These are phyloP conservation scores for Columba janthina DNA, from an alignment of 2,113 vertebrate species.

Conservation along the genomic window DNA sequence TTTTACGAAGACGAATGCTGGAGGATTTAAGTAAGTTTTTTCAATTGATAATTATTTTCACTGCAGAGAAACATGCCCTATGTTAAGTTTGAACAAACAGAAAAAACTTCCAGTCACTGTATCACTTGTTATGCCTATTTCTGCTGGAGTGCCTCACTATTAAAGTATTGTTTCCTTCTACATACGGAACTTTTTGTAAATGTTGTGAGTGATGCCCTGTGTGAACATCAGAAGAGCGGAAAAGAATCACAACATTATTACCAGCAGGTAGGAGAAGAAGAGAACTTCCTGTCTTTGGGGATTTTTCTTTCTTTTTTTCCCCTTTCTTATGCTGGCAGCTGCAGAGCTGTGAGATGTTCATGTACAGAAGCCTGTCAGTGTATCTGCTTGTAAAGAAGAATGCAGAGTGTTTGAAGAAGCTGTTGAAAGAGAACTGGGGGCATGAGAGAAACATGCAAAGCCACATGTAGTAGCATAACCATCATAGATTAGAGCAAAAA, in stretches of 20 bases:
- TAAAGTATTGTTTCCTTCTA: not conserved
- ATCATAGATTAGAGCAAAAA: not conserved
- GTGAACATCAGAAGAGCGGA: not conserved
- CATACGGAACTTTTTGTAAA: not conserved
- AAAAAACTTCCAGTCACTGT: not conserved
- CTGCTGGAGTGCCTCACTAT: rapidly evolving
- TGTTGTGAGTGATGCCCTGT: not conserved
- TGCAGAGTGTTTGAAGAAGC: not conserved
- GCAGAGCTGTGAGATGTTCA: not conserved
- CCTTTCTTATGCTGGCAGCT: not conserved
- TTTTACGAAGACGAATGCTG: not conserved
- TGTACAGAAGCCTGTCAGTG: not conserved
- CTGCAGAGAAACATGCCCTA: not conserved
- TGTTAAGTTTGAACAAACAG: not conserved
- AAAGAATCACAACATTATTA: not conserved
- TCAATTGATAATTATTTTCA: not conserved
- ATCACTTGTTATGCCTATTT: not conserved
- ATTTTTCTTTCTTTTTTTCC: rapidly evolving
- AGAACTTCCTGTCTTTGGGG: not conserved
- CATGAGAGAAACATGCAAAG: not conserved
- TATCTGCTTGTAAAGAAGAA: not conserved
- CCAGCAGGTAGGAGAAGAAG: not conserved
- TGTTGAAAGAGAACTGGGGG: not conserved
- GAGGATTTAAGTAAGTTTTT: not conserved
- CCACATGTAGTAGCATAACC: not conserved